Evolutionary conservation across 2,113 vertebrate species (phyloP).

Genomic region (Peromyscus polionotus): DNA sequence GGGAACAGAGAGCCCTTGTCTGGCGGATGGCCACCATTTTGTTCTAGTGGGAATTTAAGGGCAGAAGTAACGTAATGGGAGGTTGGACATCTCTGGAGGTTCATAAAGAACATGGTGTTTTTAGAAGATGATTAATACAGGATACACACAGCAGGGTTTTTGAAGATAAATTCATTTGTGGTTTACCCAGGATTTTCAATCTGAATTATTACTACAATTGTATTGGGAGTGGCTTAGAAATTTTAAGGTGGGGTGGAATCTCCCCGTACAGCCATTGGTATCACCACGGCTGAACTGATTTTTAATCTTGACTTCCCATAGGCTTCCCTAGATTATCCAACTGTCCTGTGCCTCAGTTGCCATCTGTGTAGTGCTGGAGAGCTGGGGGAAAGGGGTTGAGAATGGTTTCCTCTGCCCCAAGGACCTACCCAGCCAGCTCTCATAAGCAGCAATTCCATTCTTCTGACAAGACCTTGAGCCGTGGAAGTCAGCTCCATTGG

Average conservation of each 20-base stretch:
- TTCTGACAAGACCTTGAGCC: constrained; percentile 19
- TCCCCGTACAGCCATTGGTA: not conserved
- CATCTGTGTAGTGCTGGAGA: not conserved
- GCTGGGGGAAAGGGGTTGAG: not conserved
- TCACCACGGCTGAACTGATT: not conserved
- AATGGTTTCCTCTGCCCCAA: not conserved
- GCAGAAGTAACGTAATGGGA: not conserved
- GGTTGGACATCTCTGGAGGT: not conserved
- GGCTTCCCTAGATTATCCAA: not conserved
- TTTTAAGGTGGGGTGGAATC: not conserved
- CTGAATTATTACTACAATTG: constrained; percentile 22
- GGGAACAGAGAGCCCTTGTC: not conserved
- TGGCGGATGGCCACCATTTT: not conserved
- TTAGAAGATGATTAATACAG: not conserved
- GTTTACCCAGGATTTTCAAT: constrained; percentile 50
- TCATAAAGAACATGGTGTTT: not conserved
- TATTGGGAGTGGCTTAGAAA: constrained; percentile 28
- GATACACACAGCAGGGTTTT: constrained; percentile 10
- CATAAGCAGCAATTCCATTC: not conserved
- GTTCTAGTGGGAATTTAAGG: not conserved
- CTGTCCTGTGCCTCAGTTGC: not conserved
- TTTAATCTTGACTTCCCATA: constrained; percentile 25
- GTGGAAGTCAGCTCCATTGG: not conserved
- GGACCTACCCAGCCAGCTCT: not conserved
- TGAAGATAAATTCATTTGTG: constrained; percentile 24